Evolutionary conservation across 37 sponge, comb jelly and placozoan species (phyloP), one percentile per base, ranked within the genome.

Genomic region (Halisarca cf. caerulea): DNA sequence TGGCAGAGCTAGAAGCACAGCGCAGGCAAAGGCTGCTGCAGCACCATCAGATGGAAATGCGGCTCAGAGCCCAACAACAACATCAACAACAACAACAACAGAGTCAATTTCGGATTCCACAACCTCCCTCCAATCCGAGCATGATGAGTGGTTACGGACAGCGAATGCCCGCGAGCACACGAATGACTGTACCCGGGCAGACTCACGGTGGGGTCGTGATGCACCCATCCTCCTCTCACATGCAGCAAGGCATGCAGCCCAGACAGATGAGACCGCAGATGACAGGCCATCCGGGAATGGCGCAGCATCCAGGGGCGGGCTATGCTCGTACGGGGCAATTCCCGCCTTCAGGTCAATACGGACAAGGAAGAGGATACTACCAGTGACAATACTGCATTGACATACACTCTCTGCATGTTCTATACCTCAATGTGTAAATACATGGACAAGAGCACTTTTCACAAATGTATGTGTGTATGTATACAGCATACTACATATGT

Each of bases 11-110:
- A 1, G 69, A 6, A 30, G 3, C 17, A 34, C 69, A 68, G 69
- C 32, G 69, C 17, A 28, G 35, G 1, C 35, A 68, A 18, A 17
- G 30, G 69, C 32, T 68, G 33, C 69, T 30, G 69, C 30, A 28
- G n/a, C 69, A 68, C 3, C 69, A 68, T 7, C 69, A 68, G 35
- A n/a, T 27, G 23, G 7, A 59, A 25, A 59, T 59, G 60, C 60
- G 3, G 6, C 3, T 59, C 3, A 59, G 60, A 59, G 25, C 23
- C 23, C 9, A 6, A 59, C 60, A 59, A 59, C 7, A 59, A 59
- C 69, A 68, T 34, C 35, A 68, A 30, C 69, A 68, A 68, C 35
- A 68, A 30, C 69, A 68, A 30, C 69, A 68, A 34, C 69, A 34
- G 69, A 32, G 4, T 3, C 69, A 68, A 34, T 68, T 68, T 4